These are phyloP conservation scores for Fringilla coelebs DNA, from an alignment of 2,797 vertebrate genomes.

Conservation along the genomic window DNA sequence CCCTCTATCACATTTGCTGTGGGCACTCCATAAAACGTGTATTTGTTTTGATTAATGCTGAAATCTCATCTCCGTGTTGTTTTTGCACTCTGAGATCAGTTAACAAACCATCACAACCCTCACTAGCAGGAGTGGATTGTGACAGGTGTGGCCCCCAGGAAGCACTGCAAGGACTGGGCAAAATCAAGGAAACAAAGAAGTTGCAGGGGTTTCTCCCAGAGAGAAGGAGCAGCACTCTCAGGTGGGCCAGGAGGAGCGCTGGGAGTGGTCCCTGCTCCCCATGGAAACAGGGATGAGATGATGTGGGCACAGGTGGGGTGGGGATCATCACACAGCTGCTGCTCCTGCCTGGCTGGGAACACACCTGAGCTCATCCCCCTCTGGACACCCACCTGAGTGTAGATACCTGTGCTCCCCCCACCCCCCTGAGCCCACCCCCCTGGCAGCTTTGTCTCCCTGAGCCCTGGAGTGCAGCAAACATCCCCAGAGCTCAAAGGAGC, in stretches of 20 bases:
- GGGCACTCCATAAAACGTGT: too few species aligned
- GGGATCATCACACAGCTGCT: background rate
- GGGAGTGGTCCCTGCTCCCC: background rate
- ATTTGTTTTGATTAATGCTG: too few species aligned
- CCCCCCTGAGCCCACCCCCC: background rate
- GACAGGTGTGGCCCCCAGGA: too few species aligned
- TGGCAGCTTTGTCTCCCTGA: background rate
- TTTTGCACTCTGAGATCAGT: too few species aligned
- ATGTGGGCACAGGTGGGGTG: background rate
- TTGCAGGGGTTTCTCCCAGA: background rate
- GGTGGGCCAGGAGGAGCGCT: background rate
- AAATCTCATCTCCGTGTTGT: too few species aligned
- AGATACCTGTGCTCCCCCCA: too few species aligned
- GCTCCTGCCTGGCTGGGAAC: background rate
- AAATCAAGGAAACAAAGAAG: background rate
- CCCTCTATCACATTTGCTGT: too few species aligned
- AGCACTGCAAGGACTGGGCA: too few species aligned
- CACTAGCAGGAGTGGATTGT: too few species aligned
- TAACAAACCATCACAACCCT: too few species aligned
- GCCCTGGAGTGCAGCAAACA: background rate
- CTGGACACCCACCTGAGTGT: too few species aligned
- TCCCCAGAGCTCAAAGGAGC: background rate
- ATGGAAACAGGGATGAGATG: background rate
- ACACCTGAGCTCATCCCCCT: too few species aligned
- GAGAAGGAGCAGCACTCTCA: background rate